Conservation (phyloP, 2,888 invertebrate species). For the Polyommatus icarus region DNA sequence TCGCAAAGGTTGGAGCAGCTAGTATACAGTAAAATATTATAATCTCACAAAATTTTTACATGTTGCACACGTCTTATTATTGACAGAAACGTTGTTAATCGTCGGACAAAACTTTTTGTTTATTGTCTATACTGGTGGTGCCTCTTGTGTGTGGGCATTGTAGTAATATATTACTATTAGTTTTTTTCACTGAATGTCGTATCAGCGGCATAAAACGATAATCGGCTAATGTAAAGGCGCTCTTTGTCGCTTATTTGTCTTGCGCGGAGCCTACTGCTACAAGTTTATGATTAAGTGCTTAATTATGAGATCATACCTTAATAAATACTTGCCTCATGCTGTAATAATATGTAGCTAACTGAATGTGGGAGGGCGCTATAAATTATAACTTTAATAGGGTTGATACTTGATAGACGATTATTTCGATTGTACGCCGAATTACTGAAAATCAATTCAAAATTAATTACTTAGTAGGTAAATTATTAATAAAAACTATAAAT, state of each 20-base stretch:
- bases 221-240: conserved; percentile 31
- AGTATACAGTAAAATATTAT: too few species aligned
- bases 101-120: too few species aligned
- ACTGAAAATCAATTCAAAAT: neutral
- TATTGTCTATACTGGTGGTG: too few species aligned
- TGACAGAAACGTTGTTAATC: too few species aligned
- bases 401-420: neutral
- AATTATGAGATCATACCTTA: conserved; percentile 41
- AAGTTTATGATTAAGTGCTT: conserved; percentile 45
- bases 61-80: too few species aligned
- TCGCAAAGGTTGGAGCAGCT: too few species aligned
- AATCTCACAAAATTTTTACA: too few species aligned
- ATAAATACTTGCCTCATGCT: conserved; percentile 12
- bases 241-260: conserved; percentile 3
- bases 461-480: neutral
- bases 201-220: neutral
- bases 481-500: neutral
- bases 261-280: conserved; percentile 20
- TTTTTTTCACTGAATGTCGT: too few species aligned
- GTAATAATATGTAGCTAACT: conserved; percentile 8
- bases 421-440: neutral
- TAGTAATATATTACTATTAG: too few species aligned
- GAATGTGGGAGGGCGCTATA: neutral
- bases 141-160: too few species aligned
- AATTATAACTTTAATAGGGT: neutral